Evolutionary conservation across 2,797 vertebrate species (phyloP).

Genomic region (Premnoplex brunnescens): DNA sequence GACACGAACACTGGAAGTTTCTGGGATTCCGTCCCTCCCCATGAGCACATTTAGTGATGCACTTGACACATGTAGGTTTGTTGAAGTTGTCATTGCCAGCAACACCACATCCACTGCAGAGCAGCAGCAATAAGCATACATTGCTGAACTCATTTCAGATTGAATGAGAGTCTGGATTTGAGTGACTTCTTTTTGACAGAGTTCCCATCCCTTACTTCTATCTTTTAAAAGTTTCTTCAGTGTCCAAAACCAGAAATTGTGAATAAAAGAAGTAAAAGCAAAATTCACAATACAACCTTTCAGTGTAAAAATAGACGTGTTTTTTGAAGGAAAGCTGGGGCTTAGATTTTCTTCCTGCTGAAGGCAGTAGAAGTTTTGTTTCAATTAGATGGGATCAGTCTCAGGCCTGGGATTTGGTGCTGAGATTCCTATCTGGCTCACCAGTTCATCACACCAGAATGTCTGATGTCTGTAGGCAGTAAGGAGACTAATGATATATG

Average conservation of each 20-base stretch:
- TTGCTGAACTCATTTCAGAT: background rate
- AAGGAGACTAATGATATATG: background rate
- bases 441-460: background rate
- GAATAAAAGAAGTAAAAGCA: background rate
- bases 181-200: background rate
- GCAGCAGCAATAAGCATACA: background rate
- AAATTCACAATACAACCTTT: background rate
- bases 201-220: background rate
- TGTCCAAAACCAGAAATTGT: background rate
- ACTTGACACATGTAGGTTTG: background rate
- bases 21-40: background rate
- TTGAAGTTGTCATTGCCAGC: background rate
- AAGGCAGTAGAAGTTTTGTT: slow-evolving; percentile 31
- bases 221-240: background rate
- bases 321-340: background rate
- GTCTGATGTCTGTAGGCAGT: slow-evolving; percentile 22
- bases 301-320: background rate
- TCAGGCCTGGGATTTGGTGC: slow-evolving; percentile 22
- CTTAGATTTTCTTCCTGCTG: background rate
- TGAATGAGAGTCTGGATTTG: background rate
- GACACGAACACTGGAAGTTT: background rate
- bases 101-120: background rate
- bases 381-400: slow-evolving; percentile 27
- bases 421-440: slow-evolving; percentile 28
- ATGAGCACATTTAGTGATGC: background rate